Conservation (phyloP, 2,888 invertebrate species). For the Drosophila niveifrons region DNA sequence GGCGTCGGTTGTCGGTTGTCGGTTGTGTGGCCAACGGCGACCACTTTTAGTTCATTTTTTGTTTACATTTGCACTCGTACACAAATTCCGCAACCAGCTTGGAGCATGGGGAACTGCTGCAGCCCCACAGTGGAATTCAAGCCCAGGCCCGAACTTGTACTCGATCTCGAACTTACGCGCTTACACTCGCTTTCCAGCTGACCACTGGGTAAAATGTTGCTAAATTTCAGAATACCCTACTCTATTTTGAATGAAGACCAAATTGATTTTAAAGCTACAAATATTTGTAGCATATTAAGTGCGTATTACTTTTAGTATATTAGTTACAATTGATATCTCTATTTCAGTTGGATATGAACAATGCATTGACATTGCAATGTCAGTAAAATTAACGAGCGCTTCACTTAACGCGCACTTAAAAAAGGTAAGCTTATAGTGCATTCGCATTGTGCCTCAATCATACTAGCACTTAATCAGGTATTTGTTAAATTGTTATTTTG, state of each 20-base stretch:
- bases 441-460: conserved; percentile 8
- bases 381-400: not conserved
- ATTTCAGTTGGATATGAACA: not conserved
- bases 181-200: conserved; percentile 34
- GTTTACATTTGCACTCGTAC: conserved; percentile 48
- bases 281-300: no score
- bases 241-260: not conserved
- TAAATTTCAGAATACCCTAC: conserved; percentile 33
- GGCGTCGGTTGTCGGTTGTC: conserved; percentile 18
- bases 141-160: conserved; percentile 5
- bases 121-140: conserved; percentile 21
- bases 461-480: conserved; percentile 24
- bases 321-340: no score
- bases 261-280: no score
- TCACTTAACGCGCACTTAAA: not conserved
- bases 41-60: conserved; percentile 58
- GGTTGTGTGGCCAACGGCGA: conserved; percentile 35
- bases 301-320: no score
- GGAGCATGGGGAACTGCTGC: conserved; percentile 14
- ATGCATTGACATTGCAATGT: no score
- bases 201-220: conserved; percentile 34
- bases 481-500: conserved; percentile 42
- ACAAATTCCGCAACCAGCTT: conserved; percentile 63
- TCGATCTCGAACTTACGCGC: conserved; percentile 26
- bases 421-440: conserved; percentile 31